A percentile compares a stretch with the other conserved stretches of the same genome.
These are phyloP conservation scores for Heterohyrax brucei DNA, from an alignment of 2,797 vertebrate species.

Conservation along the genomic window DNA sequence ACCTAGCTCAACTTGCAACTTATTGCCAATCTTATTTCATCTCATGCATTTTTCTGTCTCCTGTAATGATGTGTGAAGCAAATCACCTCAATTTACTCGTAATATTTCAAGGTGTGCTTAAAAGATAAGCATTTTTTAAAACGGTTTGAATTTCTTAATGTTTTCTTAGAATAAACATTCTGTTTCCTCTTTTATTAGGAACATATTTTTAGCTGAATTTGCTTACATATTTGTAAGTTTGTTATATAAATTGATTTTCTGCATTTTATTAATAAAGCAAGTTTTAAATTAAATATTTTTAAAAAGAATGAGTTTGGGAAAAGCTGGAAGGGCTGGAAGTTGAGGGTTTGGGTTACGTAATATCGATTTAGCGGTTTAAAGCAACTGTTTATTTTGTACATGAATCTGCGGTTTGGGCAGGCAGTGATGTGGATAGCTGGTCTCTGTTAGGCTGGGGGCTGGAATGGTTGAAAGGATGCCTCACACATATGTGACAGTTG, in stretches of 20 bases:
- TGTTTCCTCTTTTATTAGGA: neutral
- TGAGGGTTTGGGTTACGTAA: neutral
- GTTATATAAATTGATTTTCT: neutral
- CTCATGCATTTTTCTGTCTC: neutral
- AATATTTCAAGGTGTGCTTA: neutral
- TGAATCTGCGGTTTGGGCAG: neutral
- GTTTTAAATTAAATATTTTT: neutral
- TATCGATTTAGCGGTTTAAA: neutral
- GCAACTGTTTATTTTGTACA: constrained; percentile 3
- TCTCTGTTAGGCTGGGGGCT: neutral
- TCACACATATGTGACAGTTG: neutral
- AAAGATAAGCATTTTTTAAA: neutral
- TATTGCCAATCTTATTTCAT: neutral
- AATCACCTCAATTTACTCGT: neutral
- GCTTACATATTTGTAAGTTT: neutral
- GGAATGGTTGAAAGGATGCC: neutral
- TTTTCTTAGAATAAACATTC: neutral
- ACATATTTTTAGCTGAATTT: neutral
- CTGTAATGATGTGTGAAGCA: neutral
- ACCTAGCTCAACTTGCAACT: neutral
- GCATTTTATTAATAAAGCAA: neutral
- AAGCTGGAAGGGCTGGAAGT: neutral
- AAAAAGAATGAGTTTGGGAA: constrained; percentile 23
- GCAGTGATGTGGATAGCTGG: neutral
- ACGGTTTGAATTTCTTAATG: neutral